Evolutionary conservation across 2,797 vertebrate species (phyloP), one percentile per base, ranked within the genome.

Genomic region (Pangasius djambal): DNA sequence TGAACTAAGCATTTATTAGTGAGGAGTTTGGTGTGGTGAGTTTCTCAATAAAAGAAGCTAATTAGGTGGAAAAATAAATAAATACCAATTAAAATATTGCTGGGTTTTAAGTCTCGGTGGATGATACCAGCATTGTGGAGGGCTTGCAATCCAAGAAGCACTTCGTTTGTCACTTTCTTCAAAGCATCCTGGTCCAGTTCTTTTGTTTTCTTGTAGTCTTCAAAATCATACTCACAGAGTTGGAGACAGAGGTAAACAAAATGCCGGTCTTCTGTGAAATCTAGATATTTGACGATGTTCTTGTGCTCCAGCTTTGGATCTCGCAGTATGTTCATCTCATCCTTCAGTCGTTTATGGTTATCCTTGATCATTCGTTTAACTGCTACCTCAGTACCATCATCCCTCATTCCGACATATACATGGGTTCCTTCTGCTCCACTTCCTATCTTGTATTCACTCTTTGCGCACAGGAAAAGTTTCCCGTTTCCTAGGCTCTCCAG

Each of bases 51-150:
- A 75, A 75, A 70, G 67, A 37, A 37, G 31, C 31, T 34, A 0
- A 70, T 37, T 6, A 75, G 40, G 0, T 75, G 22, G 3, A 37
- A 48, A 48, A 75, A 74, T 12, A 57, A 65, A 83, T 83, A 48
- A 74, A 78, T 91, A 91, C 91, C 91, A 34, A 91, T 91, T 50
- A 92, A 88, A 84, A 92, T 69, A 87, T 90, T 92, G 31, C 8
- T 34, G 34, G 91, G 90, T 81, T 92, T 92, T 74, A 92, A 72
- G 22, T 92, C 91, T 1, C 90, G 37, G 37, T 92, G 90, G 28
- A 92, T 74, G 37, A 91, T 85, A 13, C 4, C 28, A 28, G 65
- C 75, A 5, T 6, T 0, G 59, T 91, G 91, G 61, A 92, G 90
- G 70, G 48, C 65, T 25, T 74, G 0, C 50, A 92, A 85, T 13